phyloP scores from a whole-genome alignment of 2,113 vertebrate species.

The Toxostoma redivivum region DNA sequence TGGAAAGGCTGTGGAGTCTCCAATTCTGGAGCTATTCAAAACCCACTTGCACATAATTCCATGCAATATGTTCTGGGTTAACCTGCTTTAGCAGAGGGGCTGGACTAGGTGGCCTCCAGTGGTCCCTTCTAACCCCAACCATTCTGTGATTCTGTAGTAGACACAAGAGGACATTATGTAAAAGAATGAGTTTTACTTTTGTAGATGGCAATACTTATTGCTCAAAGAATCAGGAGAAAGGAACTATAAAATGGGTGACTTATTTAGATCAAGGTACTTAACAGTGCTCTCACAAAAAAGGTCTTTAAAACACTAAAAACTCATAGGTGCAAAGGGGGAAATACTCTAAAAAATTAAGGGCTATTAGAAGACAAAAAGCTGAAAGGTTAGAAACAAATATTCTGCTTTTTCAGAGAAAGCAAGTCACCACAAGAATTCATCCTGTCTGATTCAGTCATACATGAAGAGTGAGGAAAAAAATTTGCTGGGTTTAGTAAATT shows the following conservation, averaged over 20 bases:
- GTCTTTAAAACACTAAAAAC: not conserved
- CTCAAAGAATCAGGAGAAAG: not conserved
- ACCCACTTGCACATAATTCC: not conserved
- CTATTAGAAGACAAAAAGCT: not conserved
- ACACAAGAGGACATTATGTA: not conserved
- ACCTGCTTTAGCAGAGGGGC: not conserved
- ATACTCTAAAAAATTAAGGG: not conserved
- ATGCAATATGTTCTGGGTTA: not conserved
- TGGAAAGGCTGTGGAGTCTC: not conserved
- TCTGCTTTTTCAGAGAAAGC: not conserved
- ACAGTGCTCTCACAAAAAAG: not conserved
- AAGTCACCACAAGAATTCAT: not conserved
- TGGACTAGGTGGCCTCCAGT: not conserved
- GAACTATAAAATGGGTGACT: not conserved
- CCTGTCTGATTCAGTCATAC: not conserved
- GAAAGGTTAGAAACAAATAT: not conserved
- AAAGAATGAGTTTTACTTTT: not conserved
- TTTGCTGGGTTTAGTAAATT: not conserved
- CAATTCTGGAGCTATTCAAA: not conserved
- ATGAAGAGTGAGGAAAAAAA: not conserved
- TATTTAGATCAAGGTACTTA: not conserved
- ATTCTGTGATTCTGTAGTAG: not conserved
- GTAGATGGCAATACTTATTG: not conserved
- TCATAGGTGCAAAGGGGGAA: accelerated
- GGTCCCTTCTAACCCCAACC: not conserved